Evolutionary conservation across 2,888 invertebrate species (phyloP), one percentile per base, ranked within the genome.

Genomic region (Volucella zonaria): DNA sequence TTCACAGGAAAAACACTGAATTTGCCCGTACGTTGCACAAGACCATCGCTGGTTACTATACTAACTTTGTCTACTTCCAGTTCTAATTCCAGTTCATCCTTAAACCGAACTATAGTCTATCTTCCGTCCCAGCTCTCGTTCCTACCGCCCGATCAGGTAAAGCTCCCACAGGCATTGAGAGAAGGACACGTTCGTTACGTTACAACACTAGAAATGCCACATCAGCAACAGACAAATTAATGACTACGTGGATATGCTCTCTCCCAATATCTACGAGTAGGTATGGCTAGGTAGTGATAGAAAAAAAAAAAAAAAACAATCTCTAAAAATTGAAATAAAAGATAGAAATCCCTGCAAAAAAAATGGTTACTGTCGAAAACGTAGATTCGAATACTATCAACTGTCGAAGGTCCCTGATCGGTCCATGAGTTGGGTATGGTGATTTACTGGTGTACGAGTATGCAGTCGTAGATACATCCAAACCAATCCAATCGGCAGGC

Each of bases 151-250:
- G 6, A 31, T 31, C 31, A 31, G 79, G 67, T 75, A 56, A 59
- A 73, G 67, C 71, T 85, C 76, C 76, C 76, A 73, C 31, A 51
- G 76, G 75, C 49, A 71, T 66, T 15, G 52, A 31, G 6, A 31
- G 31, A 31, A 71, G 61, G 71, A 68, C 58, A 73, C 71, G 62
- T 81, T 73, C 66, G 70, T 64, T 61, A 61, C 67, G 71, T 67
- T 82, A 70, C 61, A 73, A 56, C 73, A 73, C 73, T 58, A 76
- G 76, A 56, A 31, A 76, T 81, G 73, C 81, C 76, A 73, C 76
- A 81, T 85, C 85, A 85, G 81, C 85, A 85, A 81, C 85, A 80
- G 85, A 81, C 81, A 73, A 81, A 81, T 85, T 81, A 81, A 85
- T 85, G 85, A 62, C 81, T 81, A 70, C 75, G 61, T 66, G 49